These are phyloP conservation scores for Nyctibius bracteatus DNA, from an alignment of 2,113 vertebrate species.

Conservation along the genomic window DNA sequence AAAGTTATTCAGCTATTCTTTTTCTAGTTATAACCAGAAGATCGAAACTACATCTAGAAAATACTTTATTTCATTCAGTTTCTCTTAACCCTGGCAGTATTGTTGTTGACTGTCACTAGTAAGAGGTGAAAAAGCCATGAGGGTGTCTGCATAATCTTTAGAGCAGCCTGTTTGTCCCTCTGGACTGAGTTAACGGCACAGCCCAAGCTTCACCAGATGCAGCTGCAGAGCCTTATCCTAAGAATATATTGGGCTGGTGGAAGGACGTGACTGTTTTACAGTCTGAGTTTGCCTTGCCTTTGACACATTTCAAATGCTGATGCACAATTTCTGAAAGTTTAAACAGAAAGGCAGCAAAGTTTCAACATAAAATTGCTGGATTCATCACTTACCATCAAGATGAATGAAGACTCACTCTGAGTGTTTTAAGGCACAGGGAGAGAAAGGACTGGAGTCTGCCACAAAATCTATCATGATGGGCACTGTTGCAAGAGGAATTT, in stretches of 20 bases:
- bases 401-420: neutral
- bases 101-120: neutral
- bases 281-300: neutral
- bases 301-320: neutral
- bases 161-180: neutral
- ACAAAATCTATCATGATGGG: neutral
- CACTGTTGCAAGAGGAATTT: slow-evolving; percentile 4
- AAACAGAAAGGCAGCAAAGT: neutral
- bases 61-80: neutral
- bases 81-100: neutral
- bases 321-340: neutral
- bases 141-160: neutral
- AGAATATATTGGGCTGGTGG: neutral
- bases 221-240: neutral
- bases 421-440: neutral
- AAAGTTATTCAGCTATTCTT: neutral
- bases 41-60: neutral
- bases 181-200: neutral
- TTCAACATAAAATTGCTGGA: neutral
- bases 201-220: neutral
- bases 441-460: neutral
- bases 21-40: neutral
- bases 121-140: neutral
- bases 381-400: slow-evolving; percentile 22
- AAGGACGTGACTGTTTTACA: neutral